phyloP scores from a whole-genome alignment of 1,140 invertebrate species.

The Ceratina australensis region DNA sequence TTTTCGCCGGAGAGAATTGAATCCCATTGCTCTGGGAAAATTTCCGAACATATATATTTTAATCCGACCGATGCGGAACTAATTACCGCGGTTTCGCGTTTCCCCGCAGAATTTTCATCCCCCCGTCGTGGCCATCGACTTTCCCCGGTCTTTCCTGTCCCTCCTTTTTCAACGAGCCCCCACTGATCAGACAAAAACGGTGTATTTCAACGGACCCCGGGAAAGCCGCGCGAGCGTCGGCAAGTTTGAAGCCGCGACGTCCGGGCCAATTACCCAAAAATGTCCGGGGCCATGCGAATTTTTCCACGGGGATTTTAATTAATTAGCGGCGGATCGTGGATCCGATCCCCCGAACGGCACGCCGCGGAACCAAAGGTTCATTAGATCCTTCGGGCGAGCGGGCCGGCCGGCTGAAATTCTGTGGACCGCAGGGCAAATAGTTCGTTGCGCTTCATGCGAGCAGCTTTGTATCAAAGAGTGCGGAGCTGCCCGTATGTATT shows the following conservation, averaged over 20 bases:
- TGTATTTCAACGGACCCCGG: neutral
- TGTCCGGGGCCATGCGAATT: constrained; percentile 49
- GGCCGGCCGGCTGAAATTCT: constrained; percentile 66
- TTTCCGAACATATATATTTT: neutral
- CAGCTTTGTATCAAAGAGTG: constrained; percentile 74
- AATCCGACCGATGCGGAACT: constrained; percentile 10
- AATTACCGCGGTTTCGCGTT: constrained; percentile 25
- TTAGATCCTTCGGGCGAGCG: constrained; percentile 64
- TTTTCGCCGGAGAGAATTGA: neutral
- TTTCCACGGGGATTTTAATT: constrained; percentile 58
- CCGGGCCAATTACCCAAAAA: constrained; percentile 49
- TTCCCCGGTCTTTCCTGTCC: too few species aligned
- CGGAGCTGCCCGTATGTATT: constrained; percentile 72
- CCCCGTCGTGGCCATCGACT: too few species aligned
- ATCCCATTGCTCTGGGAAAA: too few species aligned
- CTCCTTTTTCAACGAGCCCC: too few species aligned
- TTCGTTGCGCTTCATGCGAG: constrained; percentile 65
- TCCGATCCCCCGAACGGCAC: constrained; percentile 31
- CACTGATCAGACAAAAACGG: neutral
- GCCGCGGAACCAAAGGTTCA: constrained; percentile 57
- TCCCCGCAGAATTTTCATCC: constrained; percentile 1
- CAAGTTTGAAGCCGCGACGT: constrained; percentile 38
- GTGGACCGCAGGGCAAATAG: constrained; percentile 71
- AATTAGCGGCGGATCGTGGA: constrained; percentile 47
- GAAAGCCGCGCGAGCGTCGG: too few species aligned